Evolutionary conservation across 2,888 invertebrate species (phyloP).

Genomic region (Oscheius sp.): DNA sequence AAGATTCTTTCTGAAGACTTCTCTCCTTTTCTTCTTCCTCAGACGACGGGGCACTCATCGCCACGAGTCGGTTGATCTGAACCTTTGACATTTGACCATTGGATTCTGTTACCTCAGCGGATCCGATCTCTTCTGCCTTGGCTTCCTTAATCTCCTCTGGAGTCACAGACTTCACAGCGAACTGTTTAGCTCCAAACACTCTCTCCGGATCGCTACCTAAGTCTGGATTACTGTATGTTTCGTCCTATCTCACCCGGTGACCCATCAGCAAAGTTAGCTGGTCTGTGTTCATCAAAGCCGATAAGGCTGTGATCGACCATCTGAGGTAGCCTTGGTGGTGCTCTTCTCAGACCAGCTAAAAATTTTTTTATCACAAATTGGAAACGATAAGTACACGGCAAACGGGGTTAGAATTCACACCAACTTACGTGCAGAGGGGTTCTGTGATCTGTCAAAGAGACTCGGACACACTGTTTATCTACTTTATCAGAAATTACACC

Average conservation of each 20-base stretch:
- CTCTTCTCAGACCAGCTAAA: background rate
- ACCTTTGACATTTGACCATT: background rate
- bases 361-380: background rate
- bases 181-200: slow-evolving; percentile 46
- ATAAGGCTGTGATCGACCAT: slow-evolving; percentile 19
- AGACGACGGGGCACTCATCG: slow-evolving; percentile 1
- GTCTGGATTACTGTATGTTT: background rate
- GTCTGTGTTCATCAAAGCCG: slow-evolving; percentile 22
- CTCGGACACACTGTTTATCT: background rate
- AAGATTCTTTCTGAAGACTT: background rate
- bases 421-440: slow-evolving; percentile 6
- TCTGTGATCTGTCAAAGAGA: background rate
- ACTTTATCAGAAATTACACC: slow-evolving; percentile 4
- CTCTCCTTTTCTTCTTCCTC: background rate
- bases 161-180: slow-evolving; percentile 39
- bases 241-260: slow-evolving; percentile 11
- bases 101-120: background rate
- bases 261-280: slow-evolving; percentile 25
- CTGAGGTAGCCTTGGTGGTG: background rate
- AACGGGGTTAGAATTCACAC: slow-evolving; percentile 14
- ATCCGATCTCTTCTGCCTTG: background rate
- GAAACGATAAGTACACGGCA: background rate
- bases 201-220: slow-evolving; percentile 45
- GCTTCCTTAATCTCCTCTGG: slow-evolving; percentile 19
- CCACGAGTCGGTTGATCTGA: slow-evolving; percentile 26